Evolutionary conservation across 1,140 invertebrate genomes (phyloP), one percentile per base, ranked within the genome.

Genomic region (Neodiprion virginianus): DNA sequence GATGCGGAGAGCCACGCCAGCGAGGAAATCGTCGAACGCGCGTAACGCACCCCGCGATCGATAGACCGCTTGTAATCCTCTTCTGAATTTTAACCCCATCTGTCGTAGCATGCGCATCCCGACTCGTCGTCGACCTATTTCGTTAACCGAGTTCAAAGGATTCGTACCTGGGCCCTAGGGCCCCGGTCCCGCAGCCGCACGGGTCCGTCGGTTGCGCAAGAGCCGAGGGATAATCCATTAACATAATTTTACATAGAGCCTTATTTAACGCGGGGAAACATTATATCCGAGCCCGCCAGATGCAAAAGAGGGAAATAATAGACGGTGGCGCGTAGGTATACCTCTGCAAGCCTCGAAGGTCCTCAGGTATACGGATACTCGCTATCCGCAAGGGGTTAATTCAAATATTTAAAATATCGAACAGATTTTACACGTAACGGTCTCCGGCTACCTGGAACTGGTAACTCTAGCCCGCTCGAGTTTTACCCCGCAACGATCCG

Each of bases 161-260:
- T 61, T 61, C 53, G 23, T 72, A 48, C 48, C 8, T 68, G 21
- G 12, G 53, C 49, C 50, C 17, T 21, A 7, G 23, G 53, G 53
- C 53, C n/a, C 53, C 53, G 5, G 11, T 61, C 53, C 11, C 53
- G 28, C 28, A 40, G 5, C 28, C 53, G 53, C n/a, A 14, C 53
- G n/a, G 5, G 11, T 8, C 53, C 53, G n/a, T 61, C 53, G 53
- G 53, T 61, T 61, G 53, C 53, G n/a, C n/a, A 61, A 61, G 53
- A 61, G 53, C 77, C 76, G 77, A 84, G 85, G 87, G 87, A 89
- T 89, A 88, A 89, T 88, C 88, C 86, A 89, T 89, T 89, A 89
- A 89, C 88, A 89, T 89, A 89, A 89, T 89, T 89, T 88, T 86
- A 87, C 85, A 88, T 88, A 84, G 85, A 83, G 78, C 78, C 81